A percentile compares a stretch with the other conserved stretches of the same genome.
These are phyloP conservation scores for Nothura maculosa DNA, from an alignment of 2,797 vertebrate genomes.

Conservation along the genomic window DNA sequence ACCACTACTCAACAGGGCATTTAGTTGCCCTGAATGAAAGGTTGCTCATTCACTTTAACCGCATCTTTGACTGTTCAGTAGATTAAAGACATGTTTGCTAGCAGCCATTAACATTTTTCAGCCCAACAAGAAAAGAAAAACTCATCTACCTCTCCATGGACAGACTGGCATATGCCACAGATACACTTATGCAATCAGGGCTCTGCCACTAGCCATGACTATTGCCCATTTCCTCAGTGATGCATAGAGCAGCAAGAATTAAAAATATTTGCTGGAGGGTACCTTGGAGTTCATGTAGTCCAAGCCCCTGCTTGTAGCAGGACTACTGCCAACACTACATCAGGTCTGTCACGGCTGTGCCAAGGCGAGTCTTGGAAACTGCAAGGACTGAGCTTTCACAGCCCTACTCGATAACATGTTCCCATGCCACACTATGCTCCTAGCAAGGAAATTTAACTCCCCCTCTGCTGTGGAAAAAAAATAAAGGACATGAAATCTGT, in stretches of 20 bases:
- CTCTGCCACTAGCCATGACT: not conserved
- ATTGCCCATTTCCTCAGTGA: not conserved
- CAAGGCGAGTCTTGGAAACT: not conserved
- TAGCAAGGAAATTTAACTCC: not conserved
- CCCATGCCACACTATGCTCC: not conserved
- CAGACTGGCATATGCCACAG: not conserved
- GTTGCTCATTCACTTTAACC: not conserved
- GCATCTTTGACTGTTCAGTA: not conserved
- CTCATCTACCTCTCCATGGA: rapidly evolving
- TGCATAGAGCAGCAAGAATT: not conserved
- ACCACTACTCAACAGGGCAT: not conserved
- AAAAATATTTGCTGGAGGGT: not conserved
- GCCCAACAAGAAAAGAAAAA: not conserved
- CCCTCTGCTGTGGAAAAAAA: not conserved
- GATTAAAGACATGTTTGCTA: not conserved
- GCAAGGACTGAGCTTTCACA: not conserved
- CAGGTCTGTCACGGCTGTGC: not conserved
- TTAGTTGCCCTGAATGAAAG: not conserved
- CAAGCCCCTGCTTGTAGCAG: not conserved
- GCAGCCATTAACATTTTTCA: not conserved
- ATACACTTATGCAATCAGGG: not conserved
- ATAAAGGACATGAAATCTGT: not conserved
- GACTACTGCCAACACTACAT: not conserved
- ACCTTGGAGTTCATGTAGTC: not conserved
- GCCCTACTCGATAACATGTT: not conserved